Conservation (phyloP, 2,888 invertebrate species). For the Philopedon plagiatum region DNA sequence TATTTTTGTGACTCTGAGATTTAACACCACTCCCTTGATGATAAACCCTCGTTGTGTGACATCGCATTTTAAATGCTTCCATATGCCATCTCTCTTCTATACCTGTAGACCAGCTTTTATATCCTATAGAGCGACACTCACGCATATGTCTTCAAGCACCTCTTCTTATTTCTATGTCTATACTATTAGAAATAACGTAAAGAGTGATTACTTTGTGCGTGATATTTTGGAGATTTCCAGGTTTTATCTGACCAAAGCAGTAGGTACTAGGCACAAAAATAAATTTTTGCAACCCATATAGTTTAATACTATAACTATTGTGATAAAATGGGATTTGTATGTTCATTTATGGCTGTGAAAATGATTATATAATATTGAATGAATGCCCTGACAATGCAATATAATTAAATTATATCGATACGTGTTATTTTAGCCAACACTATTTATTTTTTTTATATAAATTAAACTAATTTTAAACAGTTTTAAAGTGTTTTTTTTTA, state of each 20-base stretch:
- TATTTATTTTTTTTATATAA: slow-evolving; percentile 27
- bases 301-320: slow-evolving; percentile 8
- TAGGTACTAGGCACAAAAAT: background rate
- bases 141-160: too few relatives aligned
- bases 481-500: background rate
- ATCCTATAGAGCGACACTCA: too few relatives aligned
- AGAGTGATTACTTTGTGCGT: too few relatives aligned
- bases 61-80: too few relatives aligned
- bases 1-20: too few relatives aligned
- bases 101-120: too few relatives aligned
- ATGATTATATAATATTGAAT: slow-evolving; percentile 16
- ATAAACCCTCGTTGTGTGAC: too few relatives aligned
- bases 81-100: too few relatives aligned
- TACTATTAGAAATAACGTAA: too few relatives aligned
- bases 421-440: background rate
- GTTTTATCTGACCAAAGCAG: background rate
- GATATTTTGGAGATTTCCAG: background rate
- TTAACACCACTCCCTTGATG: too few relatives aligned
- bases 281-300: background rate
- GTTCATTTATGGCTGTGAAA: slow-evolving; percentile 34
- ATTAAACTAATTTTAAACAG: slow-evolving; percentile 12
- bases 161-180: too few relatives aligned
- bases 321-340: slow-evolving; percentile 25
- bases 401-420: background rate
- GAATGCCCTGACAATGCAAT: slow-evolving; percentile 36